A percentile compares a stretch with the other conserved stretches of the same genome.
These are phyloP conservation scores for Erythrolamprus reginae DNA, from an alignment of 2,113 vertebrate species.

Conservation along the genomic window DNA sequence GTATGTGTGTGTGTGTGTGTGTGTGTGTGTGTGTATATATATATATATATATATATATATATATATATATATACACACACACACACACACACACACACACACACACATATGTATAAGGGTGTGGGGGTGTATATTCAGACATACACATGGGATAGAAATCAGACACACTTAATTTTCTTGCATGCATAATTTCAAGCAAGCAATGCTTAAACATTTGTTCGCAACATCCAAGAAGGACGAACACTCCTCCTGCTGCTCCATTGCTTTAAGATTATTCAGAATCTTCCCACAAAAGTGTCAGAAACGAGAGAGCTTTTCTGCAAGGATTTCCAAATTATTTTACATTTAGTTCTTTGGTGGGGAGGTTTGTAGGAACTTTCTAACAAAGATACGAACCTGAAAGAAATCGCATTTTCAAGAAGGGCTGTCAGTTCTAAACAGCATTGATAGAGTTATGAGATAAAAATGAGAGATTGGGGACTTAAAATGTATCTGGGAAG, in stretches of 20 bases:
- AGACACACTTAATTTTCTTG: not conserved
- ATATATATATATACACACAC: no score
- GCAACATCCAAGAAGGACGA: slow-evolving; percentile 25
- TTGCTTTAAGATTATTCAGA: not conserved
- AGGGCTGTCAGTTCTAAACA: not conserved
- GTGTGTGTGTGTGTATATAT: no score
- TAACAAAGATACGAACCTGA: not conserved
- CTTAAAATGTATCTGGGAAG: not conserved
- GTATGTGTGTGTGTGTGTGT: not conserved
- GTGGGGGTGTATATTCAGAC: not conserved
- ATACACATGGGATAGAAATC: not conserved
- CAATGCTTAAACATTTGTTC: slow-evolving; percentile 21
- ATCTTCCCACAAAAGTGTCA: not conserved
- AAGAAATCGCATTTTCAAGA: not conserved
- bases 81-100: no score
- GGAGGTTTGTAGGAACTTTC: not conserved
- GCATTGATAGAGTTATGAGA: not conserved
- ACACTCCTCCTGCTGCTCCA: not conserved
- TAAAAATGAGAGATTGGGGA: not conserved
- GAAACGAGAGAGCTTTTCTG: not conserved
- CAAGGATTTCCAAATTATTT: not conserved
- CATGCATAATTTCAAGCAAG: not conserved
- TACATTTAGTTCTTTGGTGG: not conserved
- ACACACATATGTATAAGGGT: not conserved
- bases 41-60: no score